Conservation (phyloP, 2,888 invertebrate genomes). For the Agrilus mali region DNA sequence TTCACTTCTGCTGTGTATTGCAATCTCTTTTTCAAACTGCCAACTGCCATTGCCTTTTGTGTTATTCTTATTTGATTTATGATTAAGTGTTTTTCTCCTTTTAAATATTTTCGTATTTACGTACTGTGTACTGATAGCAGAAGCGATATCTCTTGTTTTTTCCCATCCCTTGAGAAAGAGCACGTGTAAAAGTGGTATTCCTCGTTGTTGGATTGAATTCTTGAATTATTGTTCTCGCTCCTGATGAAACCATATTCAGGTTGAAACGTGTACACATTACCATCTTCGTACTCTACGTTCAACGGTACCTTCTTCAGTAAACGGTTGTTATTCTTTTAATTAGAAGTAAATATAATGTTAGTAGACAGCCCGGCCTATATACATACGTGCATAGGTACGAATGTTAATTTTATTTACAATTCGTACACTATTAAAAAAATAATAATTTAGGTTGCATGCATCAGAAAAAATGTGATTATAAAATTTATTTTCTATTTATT, state of each 20-base stretch:
- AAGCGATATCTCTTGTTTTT: no score
- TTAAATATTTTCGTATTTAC: no score
- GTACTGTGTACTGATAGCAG: no score
- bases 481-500: no score
- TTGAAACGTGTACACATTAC: constrained; percentile 14
- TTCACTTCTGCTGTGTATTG: neutral
- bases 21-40: neutral
- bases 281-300: constrained; percentile 7
- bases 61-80: neutral
- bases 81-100: neutral
- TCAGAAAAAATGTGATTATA: no score
- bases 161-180: no score
- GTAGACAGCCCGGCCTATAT: constrained; percentile 6
- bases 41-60: neutral
- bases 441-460: no score
- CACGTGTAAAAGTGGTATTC: neutral
- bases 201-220: neutral
- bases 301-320: constrained; percentile 15
- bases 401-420: no score
- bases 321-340: constrained; percentile 12
- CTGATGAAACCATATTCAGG: constrained; percentile 17
- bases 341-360: constrained; percentile 12
- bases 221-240: constrained; percentile 5
- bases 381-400: no score
- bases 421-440: no score